Evolutionary conservation across 2,888 invertebrate species (phyloP).

Genomic region (Eupithecia inturbata): DNA sequence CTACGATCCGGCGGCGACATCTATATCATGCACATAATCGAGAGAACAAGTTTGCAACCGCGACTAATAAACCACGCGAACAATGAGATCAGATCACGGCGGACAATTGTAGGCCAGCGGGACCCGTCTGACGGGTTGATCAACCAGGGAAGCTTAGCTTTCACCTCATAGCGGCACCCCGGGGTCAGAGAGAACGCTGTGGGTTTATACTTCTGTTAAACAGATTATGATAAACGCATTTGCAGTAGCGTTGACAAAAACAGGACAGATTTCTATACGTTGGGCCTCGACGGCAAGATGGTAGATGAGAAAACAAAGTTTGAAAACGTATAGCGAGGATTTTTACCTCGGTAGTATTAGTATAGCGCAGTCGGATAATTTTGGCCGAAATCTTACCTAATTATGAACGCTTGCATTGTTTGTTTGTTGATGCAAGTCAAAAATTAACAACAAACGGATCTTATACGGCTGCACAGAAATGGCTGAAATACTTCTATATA

Average conservation of each 20-base stretch:
- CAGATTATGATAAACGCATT: conserved; percentile 15
- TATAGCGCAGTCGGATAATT: no score
- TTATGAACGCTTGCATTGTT: background rate
- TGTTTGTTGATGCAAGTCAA: background rate
- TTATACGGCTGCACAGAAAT: background rate
- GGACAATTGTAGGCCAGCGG: conserved; percentile 63
- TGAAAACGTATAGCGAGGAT: no score
- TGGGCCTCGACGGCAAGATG: background rate
- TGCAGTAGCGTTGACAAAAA: background rate
- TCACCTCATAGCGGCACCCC: conserved; percentile 50
- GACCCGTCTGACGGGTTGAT: conserved; percentile 72
- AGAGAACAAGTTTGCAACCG: conserved; percentile 12
- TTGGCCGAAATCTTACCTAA: no score
- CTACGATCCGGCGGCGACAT: no score
- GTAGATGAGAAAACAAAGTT: background rate
- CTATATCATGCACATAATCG: no score
- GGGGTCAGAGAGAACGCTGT: conserved; percentile 56
- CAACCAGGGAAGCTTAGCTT: conserved; percentile 48
- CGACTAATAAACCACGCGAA: conserved; percentile 43
- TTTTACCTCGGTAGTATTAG: no score
- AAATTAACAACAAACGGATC: background rate
- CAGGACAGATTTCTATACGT: background rate
- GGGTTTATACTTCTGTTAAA: conserved; percentile 21
- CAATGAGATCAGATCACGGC: conserved; percentile 44
- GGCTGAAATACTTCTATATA: background rate